Conservation (phyloP, 2,888 invertebrate species). For the Melipona bicolor region DNA sequence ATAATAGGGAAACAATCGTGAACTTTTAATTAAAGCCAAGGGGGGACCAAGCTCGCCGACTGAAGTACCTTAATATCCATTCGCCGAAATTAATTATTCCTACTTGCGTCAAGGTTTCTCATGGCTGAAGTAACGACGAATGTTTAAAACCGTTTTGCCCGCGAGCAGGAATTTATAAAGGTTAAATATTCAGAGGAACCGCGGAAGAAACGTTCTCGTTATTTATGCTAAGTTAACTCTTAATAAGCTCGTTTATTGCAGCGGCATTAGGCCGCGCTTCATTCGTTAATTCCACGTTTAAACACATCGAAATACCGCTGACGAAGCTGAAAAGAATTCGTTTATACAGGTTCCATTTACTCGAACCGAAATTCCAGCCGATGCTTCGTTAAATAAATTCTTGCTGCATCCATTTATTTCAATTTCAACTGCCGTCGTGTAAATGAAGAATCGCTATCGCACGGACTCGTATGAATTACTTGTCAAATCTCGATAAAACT, state of each 20-base stretch:
- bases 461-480: too few species aligned
- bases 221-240: background rate
- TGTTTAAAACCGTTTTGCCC: background rate
- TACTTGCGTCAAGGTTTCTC: background rate
- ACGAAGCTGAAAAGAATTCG: background rate
- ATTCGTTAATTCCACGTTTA: background rate
- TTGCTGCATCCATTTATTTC: too few species aligned
- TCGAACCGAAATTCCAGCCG: too few species aligned
- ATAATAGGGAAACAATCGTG: background rate
- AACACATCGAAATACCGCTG: background rate
- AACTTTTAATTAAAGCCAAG: constrained; percentile 27
- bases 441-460: too few species aligned
- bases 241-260: background rate
- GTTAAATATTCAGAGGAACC: background rate
- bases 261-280: background rate
- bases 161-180: too few species aligned
- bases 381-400: too few species aligned
- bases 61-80: background rate
- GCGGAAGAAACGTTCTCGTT: background rate
- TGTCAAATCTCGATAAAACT: too few species aligned
- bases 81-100: constrained; percentile 7
- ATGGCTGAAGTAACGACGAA: background rate
- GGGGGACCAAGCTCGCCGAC: background rate
- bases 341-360: too few species aligned
- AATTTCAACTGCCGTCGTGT: too few species aligned